Base-by-base conservation (phyloP, 37 sponge, comb jelly and placozoan genomes). In the Ianthella basta region DNA sequence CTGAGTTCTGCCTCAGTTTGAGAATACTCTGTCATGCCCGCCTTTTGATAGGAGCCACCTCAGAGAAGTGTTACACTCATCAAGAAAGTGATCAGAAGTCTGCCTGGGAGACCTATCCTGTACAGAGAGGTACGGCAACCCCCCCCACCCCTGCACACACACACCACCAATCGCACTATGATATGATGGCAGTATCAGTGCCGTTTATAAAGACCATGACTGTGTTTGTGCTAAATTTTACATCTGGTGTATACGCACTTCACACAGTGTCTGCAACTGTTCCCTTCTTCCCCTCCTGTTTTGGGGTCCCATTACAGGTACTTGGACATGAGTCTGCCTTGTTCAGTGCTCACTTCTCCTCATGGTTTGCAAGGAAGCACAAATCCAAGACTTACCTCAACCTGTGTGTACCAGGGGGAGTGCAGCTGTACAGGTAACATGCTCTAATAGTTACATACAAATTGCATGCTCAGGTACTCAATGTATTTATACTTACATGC, bases 71-170 rank as follows among this genome's bases (percentile, higher is more conserved):
- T 69, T 24, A 6, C 29, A 69, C 29, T 69, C 1, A 2, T 75
- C 23, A 75, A 68, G 33, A 85, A 70, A 29, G 54, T 88, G 29
- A 1, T 82, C 18, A 34, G 77, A 38, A 79, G 82, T 38, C 59
- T 88, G 23, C 88, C 86, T 27, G 92, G 92, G 19, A 81, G 82
- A 57, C 83, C 86, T 0, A 44, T 82, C 4, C 19, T 88, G 14
- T 72, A 88, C 50, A 88, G 66, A 77, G 89, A 92, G 53, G 88
- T 90, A 44, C 25, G 86, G 60, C 24, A 60, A 0, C 3, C 16
- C 37, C 55, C 69, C 70, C 1, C 34, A 6, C 70, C 10, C 70
- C 1, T 35, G 34, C 70, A 69, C 70, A 69, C 70, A 69, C 70
- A 69, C 70, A 69, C 70, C 10, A 29, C 10, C 70, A 69, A 29